phyloP scores from a whole-genome alignment of 2,113 vertebrate species.

The Silurus asotus region DNA sequence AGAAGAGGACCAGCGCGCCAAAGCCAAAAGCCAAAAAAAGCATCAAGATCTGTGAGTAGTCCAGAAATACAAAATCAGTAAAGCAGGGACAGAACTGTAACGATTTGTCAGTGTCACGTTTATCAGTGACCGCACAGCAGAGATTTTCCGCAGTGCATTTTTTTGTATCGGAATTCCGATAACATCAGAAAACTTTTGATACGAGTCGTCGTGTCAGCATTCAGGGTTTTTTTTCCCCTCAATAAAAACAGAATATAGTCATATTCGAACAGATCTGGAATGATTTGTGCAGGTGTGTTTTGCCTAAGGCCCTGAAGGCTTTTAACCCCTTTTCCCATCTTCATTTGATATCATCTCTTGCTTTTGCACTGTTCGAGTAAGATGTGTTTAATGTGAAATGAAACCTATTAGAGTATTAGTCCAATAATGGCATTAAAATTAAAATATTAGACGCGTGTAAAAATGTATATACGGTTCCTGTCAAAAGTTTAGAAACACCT shows the following conservation, averaged over 20 bases:
- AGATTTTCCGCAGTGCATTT: neutral
- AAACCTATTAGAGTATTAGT: no score
- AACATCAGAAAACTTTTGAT: neutral
- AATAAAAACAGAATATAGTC: neutral
- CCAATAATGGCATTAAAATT: no score
- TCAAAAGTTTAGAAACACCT: no score
- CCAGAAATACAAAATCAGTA: neutral
- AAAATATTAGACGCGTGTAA: no score
- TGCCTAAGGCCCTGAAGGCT: neutral
- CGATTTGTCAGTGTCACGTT: no score
- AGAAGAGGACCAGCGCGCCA: constrained; percentile 88
- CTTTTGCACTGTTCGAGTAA: no score
- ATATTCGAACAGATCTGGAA: neutral
- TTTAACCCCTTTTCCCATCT: neutral
- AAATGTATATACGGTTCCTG: no score
- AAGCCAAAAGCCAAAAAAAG: constrained; percentile 77
- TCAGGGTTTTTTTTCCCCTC: neutral
- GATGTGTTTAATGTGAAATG: no score
- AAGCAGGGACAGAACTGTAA: neutral
- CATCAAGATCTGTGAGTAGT: constrained; percentile 81
- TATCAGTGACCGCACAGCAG: neutral
- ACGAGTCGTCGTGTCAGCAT: no score
- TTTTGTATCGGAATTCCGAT: neutral
- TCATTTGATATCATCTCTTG: no score
- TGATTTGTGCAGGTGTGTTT: neutral